A percentile compares a stretch with the other conserved stretches of the same genome.
phyloP scores from a whole-genome alignment of 1,140 invertebrate species.

The Colletes gigas region DNA sequence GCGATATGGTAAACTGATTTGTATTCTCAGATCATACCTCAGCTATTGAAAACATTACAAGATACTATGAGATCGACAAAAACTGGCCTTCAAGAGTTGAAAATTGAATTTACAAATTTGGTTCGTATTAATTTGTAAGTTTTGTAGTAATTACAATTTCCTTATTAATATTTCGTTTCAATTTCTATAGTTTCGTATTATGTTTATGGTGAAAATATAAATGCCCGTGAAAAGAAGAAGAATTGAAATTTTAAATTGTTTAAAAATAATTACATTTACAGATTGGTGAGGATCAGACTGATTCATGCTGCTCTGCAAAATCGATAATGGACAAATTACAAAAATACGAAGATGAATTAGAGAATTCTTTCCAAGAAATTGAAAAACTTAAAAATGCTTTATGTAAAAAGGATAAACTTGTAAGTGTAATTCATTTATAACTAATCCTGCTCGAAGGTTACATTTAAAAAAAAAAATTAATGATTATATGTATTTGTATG shows the following conservation, averaged over 20 bases:
- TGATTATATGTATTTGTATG: conserved; percentile 40
- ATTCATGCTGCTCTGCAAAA: conserved; percentile 48
- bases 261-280: conserved; percentile 50
- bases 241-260: too few species aligned
- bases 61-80: conserved; percentile 66
- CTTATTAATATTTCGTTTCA: not conserved
- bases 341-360: conserved; percentile 66
- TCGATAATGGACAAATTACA: conserved; percentile 65
- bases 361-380: conserved; percentile 69
- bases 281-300: conserved; percentile 61
- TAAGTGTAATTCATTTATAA: conserved; percentile 56
- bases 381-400: conserved; percentile 70
- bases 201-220: too few species aligned
- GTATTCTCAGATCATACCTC: conserved; percentile 58
- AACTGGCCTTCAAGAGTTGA: conserved; percentile 66
- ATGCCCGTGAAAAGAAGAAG: too few species aligned
- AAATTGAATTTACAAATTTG: conserved; percentile 66
- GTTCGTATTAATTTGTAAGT: conserved; percentile 56
- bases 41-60: conserved; percentile 68
- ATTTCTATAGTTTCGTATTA: not conserved
- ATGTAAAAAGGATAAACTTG: conserved; percentile 76
- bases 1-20: conserved; percentile 18
- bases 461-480: not conserved
- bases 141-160: not conserved
- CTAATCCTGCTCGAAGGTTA: conserved; percentile 17